Conservation (phyloP, 1,140 invertebrate genomes). For the Drosophila tsacasi region DNA sequence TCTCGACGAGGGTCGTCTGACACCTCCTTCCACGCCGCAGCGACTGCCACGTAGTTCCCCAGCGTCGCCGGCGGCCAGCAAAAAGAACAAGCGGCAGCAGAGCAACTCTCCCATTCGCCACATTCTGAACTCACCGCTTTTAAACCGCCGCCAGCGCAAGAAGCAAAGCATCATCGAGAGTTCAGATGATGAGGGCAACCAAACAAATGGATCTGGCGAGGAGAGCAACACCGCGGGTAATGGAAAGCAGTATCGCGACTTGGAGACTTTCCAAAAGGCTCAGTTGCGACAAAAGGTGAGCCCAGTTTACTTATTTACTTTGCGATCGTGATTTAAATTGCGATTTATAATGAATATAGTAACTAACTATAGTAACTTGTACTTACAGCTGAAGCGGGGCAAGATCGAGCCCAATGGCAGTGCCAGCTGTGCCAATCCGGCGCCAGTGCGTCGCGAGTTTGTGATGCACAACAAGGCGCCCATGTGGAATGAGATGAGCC, state of each 20-base stretch:
- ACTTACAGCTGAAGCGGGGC: constrained; percentile 88
- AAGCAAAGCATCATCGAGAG: constrained; percentile 91
- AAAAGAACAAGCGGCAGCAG: constrained; percentile 90
- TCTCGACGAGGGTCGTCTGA: constrained; percentile 85
- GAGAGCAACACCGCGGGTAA: constrained; percentile 71
- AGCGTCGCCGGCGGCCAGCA: constrained; percentile 89
- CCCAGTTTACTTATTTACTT: neutral
- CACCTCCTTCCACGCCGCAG: constrained; percentile 87
- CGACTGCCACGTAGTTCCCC: constrained; percentile 90
- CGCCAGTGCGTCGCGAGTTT: constrained; percentile 90
- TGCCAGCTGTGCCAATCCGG: constrained; percentile 75
- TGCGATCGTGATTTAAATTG: no score
- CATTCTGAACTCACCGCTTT: constrained; percentile 92
- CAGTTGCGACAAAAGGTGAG: constrained; percentile 96
- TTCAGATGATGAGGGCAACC: constrained; percentile 93
- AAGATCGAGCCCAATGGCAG: constrained; percentile 87
- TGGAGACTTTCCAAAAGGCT: constrained; percentile 97
- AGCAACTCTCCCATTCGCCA: constrained; percentile 93
- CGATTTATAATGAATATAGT: no score
- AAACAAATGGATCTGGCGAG: constrained; percentile 86
- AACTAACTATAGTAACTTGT: neutral
- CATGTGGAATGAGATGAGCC: constrained; percentile 99
- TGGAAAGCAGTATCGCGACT: constrained; percentile 92
- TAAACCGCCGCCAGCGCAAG: constrained; percentile 91
- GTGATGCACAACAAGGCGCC: constrained; percentile 99